A percentile compares a stretch with the other conserved stretches of the same genome.
phyloP scores from a whole-genome alignment of 2,888 invertebrate genomes.

The Agrochola lychnidis region DNA sequence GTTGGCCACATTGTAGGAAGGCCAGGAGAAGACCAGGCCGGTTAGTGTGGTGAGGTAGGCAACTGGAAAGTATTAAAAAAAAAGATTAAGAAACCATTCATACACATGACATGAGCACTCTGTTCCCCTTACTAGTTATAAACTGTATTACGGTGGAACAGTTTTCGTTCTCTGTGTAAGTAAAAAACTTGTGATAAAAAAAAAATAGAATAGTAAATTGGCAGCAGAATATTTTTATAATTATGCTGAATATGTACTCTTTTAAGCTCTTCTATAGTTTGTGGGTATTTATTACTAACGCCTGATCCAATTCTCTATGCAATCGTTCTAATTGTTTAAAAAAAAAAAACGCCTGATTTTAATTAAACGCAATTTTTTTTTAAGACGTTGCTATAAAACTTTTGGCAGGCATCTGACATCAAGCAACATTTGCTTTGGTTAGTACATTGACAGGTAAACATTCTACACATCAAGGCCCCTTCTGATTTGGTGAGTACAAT shows the following conservation, averaged over 20 bases:
- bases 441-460: neutral
- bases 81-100: neutral
- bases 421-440: neutral
- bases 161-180: neutral
- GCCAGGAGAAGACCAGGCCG: constrained; percentile 82
- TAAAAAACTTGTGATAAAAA: neutral
- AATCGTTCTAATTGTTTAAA: neutral
- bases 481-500: neutral
- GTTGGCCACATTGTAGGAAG: constrained; percentile 79
- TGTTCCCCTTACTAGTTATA: neutral
- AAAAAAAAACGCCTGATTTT: constrained; percentile 11
- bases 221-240: neutral
- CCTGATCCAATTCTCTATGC: neutral
- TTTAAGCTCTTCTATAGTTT: neutral
- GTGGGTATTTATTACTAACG: neutral
- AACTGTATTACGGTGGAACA: neutral
- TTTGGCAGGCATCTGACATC: constrained; percentile 9
- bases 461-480: neutral
- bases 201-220: neutral
- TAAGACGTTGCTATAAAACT: constrained; percentile 22
- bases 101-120: neutral
- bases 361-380: neutral
- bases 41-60: constrained; percentile 75
- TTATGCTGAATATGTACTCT: neutral
- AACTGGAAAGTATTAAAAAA: constrained; percentile 70